Evolutionary conservation across 2,888 invertebrate genomes (phyloP).

Genomic region (Sphaerophoria rueppellii): DNA sequence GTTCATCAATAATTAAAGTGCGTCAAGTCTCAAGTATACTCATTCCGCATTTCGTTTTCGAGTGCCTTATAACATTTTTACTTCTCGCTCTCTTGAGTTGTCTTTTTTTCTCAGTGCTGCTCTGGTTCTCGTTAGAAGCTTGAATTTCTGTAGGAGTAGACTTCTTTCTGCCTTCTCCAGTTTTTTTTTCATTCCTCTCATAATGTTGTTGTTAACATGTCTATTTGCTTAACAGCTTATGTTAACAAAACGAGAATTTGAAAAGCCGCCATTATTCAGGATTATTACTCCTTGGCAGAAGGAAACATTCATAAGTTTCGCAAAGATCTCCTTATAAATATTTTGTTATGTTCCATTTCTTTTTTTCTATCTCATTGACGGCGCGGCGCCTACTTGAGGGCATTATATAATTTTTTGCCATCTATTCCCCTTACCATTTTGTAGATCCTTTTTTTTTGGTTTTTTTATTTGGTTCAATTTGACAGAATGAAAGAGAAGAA

Average conservation of each 20-base stretch:
- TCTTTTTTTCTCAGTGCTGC: not conserved
- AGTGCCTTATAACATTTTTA: slow-evolving; percentile 61
- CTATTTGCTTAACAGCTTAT: slow-evolving; percentile 72
- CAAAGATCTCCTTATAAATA: slow-evolving; percentile 59
- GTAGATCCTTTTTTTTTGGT: slow-evolving; percentile 31
- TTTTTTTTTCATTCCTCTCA: slow-evolving; percentile 35
- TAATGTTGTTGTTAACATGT: slow-evolving; percentile 72
- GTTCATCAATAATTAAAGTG: slow-evolving; percentile 72
- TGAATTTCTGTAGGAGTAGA: slow-evolving; percentile 4
- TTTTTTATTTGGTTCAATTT: slow-evolving; percentile 44
- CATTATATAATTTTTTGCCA: slow-evolving; percentile 28
- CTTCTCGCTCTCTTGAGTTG: slow-evolving; percentile 40
- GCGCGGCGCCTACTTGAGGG: slow-evolving; percentile 48
- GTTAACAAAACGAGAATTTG: slow-evolving; percentile 72
- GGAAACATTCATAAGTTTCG: slow-evolving; percentile 68
- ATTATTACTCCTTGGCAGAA: slow-evolving; percentile 70
- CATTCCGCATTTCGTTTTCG: slow-evolving; percentile 57
- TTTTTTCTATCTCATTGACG: slow-evolving; percentile 14
- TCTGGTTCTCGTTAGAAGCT: not conserved
- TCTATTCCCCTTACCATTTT: not conserved
- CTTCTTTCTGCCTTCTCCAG: not conserved
- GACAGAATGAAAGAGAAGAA: slow-evolving; percentile 15
- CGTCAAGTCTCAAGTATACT: slow-evolving; percentile 67
- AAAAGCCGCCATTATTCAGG: slow-evolving; percentile 73
- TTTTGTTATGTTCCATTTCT: slow-evolving; percentile 20